A percentile compares a stretch with the other conserved stretches of the same genome.
Evolutionary conservation across 37 sponge, comb jelly and placozoan genomes (phyloP).

Genomic region (Ephydatia muelleri): DNA sequence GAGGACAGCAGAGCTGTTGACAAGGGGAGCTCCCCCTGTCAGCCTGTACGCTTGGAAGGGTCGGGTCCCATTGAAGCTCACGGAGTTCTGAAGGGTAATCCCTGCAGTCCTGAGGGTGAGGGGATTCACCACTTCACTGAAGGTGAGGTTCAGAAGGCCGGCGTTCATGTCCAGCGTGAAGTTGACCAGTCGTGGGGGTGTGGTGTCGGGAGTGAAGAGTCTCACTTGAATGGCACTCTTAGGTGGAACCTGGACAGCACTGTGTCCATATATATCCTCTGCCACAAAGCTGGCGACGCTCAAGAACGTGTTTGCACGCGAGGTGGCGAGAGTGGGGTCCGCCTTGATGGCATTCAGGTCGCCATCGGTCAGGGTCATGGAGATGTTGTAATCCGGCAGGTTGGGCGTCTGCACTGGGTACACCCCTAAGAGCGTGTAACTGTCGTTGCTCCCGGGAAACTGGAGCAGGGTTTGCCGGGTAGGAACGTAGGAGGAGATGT

Average conservation of each 20-base stretch:
- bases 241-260: constrained; percentile 12
- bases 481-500: constrained; percentile 51
- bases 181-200: constrained; percentile 50
- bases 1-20: constrained; percentile 39
- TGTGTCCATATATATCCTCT: constrained; percentile 69
- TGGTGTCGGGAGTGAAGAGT: constrained; percentile 55
- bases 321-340: constrained; percentile 70
- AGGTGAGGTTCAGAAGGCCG: constrained; percentile 47
- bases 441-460: constrained; percentile 41
- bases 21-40: constrained; percentile 17
- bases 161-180: constrained; percentile 78
- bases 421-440: constrained; percentile 52
- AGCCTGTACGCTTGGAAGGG: constrained; percentile 29
- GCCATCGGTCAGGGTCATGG: constrained; percentile 33
- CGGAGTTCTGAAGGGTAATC: constrained; percentile 64
- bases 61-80: background rate
- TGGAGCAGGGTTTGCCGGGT: constrained; percentile 41
- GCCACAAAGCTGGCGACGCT: constrained; percentile 39
- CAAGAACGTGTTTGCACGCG: constrained; percentile 49
- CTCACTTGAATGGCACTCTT: constrained; percentile 37
- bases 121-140: constrained; percentile 83
- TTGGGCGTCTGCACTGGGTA: constrained; percentile 33
- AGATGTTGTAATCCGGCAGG: constrained; percentile 58
- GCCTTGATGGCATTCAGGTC: constrained; percentile 82
- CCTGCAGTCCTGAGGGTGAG: constrained; percentile 28